Conservation (phyloP, 2,113 vertebrate species). For the Peromyscus californicus region DNA sequence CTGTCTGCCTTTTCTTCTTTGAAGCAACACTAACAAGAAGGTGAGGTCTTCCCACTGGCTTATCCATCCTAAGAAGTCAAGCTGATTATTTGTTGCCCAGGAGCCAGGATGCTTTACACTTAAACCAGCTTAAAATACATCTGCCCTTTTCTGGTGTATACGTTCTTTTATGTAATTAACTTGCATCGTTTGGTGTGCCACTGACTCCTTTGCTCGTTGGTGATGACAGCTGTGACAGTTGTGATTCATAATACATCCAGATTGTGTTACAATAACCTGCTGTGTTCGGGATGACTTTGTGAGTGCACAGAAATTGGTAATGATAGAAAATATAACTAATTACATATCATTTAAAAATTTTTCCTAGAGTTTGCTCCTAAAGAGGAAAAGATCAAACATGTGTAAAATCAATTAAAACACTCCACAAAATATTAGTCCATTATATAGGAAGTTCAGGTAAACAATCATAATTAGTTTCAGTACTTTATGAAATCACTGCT, state of each 20-base stretch:
- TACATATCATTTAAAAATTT: constrained; percentile 28
- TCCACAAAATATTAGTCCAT: constrained; percentile 15
- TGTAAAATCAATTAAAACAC: neutral
- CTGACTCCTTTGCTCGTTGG: neutral
- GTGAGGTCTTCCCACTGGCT: neutral
- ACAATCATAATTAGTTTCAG: constrained; percentile 1
- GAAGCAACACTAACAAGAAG: neutral
- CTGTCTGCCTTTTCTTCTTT: constrained; percentile 3
- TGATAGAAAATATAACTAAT: constrained; percentile 70
- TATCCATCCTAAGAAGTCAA: neutral
- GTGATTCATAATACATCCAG: constrained; percentile 67
- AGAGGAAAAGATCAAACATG: constrained; percentile 41
- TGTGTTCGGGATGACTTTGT: constrained; percentile 67
- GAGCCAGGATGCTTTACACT: neutral
- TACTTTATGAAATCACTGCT: neutral
- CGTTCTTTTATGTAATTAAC: constrained; percentile 63
- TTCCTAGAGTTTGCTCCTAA: constrained; percentile 8
- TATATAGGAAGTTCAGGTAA: neutral
- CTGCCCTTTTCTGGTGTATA: neutral
- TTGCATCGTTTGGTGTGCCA: neutral
- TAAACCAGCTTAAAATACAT: neutral
- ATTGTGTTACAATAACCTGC: constrained; percentile 56
- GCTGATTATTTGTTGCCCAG: neutral
- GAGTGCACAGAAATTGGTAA: constrained; percentile 41
- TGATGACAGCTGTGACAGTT: constrained; percentile 42